These are phyloP conservation scores for Passerina amoena DNA, from an alignment of 2,113 vertebrate species.

Conservation along the genomic window DNA sequence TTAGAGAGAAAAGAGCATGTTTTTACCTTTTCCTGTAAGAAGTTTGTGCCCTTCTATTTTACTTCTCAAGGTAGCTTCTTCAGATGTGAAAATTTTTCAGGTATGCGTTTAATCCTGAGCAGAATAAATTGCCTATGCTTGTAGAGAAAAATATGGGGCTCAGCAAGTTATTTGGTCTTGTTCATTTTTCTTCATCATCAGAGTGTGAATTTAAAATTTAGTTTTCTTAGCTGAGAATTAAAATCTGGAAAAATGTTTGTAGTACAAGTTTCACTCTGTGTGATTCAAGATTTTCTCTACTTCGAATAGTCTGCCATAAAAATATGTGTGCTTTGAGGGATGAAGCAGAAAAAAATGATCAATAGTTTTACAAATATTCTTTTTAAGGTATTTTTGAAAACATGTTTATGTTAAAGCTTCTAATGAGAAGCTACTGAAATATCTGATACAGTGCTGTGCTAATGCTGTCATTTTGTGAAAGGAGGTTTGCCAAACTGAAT, in stretches of 20 bases:
- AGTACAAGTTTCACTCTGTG: not conserved
- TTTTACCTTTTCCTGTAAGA: not conserved
- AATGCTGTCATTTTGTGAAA: not conserved
- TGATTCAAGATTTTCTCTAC: not conserved
- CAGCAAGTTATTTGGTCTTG: not conserved
- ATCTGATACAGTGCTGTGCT: not conserved
- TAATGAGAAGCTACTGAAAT: not conserved
- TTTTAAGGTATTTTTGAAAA: not conserved
- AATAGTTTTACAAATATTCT: not conserved
- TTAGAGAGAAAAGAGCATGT: not conserved
- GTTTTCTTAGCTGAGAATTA: not conserved
- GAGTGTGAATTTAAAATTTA: not conserved
- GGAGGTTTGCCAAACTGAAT: not conserved
- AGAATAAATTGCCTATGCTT: not conserved
- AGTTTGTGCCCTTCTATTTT: not conserved
- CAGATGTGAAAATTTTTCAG: not conserved
- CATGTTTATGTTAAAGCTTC: not conserved
- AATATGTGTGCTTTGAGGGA: not conserved
- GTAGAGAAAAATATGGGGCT: not conserved
- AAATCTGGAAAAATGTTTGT: not conserved
- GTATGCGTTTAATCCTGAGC: not conserved
- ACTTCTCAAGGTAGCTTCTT: not conserved
- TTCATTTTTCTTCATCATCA: not conserved
- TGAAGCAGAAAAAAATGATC: not conserved
- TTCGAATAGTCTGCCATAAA: not conserved